Percentiles rank a stretch among this genome's conserved stretches.
Evolutionary conservation across 2,888 invertebrate species (phyloP).

Genomic region (Calliphora vomitoria): DNA sequence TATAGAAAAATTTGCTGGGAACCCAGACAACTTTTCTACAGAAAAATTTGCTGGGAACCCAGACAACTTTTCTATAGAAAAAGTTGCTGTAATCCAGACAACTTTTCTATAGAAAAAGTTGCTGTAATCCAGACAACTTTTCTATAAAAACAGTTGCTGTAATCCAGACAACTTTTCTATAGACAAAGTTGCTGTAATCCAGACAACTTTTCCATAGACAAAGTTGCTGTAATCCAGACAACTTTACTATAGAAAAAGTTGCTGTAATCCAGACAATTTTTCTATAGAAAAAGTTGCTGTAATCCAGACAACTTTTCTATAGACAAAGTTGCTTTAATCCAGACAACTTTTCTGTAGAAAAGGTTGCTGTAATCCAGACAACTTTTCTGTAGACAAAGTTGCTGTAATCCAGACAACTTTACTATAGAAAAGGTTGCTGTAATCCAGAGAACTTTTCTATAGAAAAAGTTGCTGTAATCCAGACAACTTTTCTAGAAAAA

Average conservation of each 20-base stretch:
- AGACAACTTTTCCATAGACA: background rate
- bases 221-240: background rate
- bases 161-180: background rate
- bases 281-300: background rate
- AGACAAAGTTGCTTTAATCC: background rate
- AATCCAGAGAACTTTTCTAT: background rate
- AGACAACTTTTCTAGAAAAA: background rate
- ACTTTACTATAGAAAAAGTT: background rate
- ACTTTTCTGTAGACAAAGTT: background rate
- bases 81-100: background rate
- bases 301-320: background rate
- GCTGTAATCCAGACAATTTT: background rate
- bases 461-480: background rate
- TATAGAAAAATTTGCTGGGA: background rate
- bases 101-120: background rate
- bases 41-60: background rate
- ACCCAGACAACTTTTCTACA: background rate
- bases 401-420: background rate
- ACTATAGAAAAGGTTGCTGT: background rate
- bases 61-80: background rate
- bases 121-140: background rate
- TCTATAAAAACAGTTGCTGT: background rate
- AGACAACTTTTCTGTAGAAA: background rate
- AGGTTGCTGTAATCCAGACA: background rate
- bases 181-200: background rate